Evolutionary conservation across 2,888 invertebrate genomes (phyloP), one percentile per base, ranked within the genome.

Genomic region (Tupiocoris notatus): DNA sequence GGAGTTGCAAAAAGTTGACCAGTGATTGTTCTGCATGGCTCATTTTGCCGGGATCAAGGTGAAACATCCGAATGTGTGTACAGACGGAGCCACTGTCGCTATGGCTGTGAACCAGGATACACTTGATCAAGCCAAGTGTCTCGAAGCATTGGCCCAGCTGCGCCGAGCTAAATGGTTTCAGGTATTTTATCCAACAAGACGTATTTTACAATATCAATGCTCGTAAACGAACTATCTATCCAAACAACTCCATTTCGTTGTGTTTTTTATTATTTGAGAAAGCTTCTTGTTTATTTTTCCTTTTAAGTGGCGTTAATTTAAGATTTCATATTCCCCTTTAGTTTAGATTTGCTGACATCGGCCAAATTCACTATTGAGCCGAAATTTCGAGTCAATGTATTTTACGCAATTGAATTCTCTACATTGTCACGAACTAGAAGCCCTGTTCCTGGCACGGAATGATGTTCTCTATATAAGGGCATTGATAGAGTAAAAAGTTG

Each of bases 121-220:
- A 81, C 89, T 90, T 88, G 97, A 97, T 89, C 78, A 79, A 77
- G 79, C 79, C 77, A 96, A 96, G 89, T 98, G 98, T 92, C 93
- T 99, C 89, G 93, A 96, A 91, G 98, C 98, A 89, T 93, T 99
- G 89, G 98, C 98, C 89, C 95, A 96, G 88, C 93, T 99, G 88
- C 95, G 99, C 89, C 98, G 97, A 92, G 96, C 98, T 89, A 99
- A 99, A 91, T 99, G 98, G 98, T 99, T 98, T 93, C 98, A 98
- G 95, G 96, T 96, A 79, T 77, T 70, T 76, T 65, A 75, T 61
- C 66, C 21, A 75, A 39, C 39, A 39, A 39, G 71, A 57, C 59
- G 76, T 79, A 70, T 77, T 75, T 79, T 79, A 79, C 79, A 78
- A 79, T 79, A 79, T 79, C 79, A 79, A 79, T 79, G 79, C 78